Percentiles rank a stretch among this genome's conserved stretches.
These are phyloP conservation scores for Caerostris extrusa DNA, from an alignment of 1,140 invertebrate species.

Conservation along the genomic window DNA sequence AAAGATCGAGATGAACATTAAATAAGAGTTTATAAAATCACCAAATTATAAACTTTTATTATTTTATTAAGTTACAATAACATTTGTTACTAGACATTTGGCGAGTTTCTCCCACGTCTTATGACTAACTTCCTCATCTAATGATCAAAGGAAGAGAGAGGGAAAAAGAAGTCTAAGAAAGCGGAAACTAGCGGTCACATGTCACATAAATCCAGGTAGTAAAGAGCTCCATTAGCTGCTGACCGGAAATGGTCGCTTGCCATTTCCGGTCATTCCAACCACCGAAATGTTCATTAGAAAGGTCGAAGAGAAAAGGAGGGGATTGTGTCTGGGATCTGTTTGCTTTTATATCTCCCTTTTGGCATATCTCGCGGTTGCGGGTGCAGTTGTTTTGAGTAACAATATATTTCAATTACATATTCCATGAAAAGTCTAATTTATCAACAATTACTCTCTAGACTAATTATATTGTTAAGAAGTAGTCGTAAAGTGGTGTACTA, in stretches of 20 bases:
- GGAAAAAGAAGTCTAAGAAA: slow-evolving; percentile 43
- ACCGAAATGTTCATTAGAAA: slow-evolving; percentile 51
- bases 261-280: slow-evolving; percentile 75
- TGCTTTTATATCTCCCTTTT: slow-evolving; percentile 8
- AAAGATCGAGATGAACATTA: too few relatives aligned
- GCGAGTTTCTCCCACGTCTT: background rate
- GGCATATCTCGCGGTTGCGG: background rate
- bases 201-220: slow-evolving; percentile 74
- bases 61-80: too few relatives aligned
- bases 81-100: background rate
- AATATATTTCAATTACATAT: background rate
- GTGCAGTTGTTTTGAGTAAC: background rate
- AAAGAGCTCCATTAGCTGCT: slow-evolving; percentile 75
- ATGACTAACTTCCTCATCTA: background rate
- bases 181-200: slow-evolving; percentile 66
- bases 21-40: too few relatives aligned
- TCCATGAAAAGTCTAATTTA: background rate
- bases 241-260: slow-evolving; percentile 76
- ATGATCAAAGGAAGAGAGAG: slow-evolving; percentile 5
- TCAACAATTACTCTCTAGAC: background rate
- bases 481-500: too few relatives aligned
- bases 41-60: too few relatives aligned
- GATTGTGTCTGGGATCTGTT: slow-evolving; percentile 53
- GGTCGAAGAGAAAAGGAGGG: background rate
- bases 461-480: too few relatives aligned